Evolutionary conservation across 2,888 invertebrate species (phyloP), one percentile per base, ranked within the genome.

Genomic region (Stenotaenia linearis): DNA sequence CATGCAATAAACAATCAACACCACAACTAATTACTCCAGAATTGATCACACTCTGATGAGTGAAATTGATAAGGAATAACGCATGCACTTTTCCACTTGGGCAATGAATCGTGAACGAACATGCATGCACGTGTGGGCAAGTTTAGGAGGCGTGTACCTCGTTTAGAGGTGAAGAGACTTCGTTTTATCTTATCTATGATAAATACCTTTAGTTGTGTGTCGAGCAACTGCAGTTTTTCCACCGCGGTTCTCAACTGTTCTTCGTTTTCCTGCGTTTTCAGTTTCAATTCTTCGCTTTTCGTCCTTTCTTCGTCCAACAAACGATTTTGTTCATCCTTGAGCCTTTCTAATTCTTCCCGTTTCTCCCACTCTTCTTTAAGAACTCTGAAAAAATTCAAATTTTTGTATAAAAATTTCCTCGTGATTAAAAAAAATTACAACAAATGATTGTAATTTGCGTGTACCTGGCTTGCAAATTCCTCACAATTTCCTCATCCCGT

Each of bases 361-460:
- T 91, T 91, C 83, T 93, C 93, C 92, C 93, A 93, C 88, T 94
- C 94, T 87, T 94, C 94, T 77, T 92, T 90, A 82, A 94, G 86
- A 76, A 94, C 92, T 82, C 90, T 81, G 18, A 37, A 18, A 40
- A 77, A 15, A 35, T 12, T 1, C 9, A 10, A 10, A 37, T 35
- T 35, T 35, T 4, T 6, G 35, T 6, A 6, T 35, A 35, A 35
- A 35, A 4, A 37, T 25, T 61, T 25, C 61, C 21, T 61, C n/a
- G n/a, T 61, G 9, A 56, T 21, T 61, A 15, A 61, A 61, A 7
- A 12, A 12, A 12, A 7, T 56, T 32, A 6, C 9, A 32, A 32
- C 9, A 37, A 37, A 18, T 75, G 9, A 25, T 75, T 7, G 15
- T 75, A 28, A 75, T 75, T 25, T 75, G 18, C 10, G 28, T 32